Evolutionary conservation across 2,797 vertebrate species (phyloP), one percentile per base, ranked within the genome.

Genomic region (Brachyalestes nurse): DNA sequence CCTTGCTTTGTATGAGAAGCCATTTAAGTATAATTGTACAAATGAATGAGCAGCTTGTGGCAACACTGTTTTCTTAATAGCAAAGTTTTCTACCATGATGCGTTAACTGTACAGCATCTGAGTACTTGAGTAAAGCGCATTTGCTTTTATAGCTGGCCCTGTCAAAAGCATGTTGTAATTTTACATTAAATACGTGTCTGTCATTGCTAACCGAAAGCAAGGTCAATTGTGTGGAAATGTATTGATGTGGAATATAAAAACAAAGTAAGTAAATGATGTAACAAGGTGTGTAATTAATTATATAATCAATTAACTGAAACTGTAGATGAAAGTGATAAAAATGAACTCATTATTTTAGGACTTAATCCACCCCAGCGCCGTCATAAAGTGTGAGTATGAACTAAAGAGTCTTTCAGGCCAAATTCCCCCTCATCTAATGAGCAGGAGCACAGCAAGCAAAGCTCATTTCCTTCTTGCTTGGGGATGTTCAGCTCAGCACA

Each of bases 371-470:
- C 53, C 47, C 21, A 28, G 23, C 9, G 66, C 5, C 47, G 14
- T 66, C 34, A 65, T 4, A 73, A 70, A 78, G 19, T 77, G 72
- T 79, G 78, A 82, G 60, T 79, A 72, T 79, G 62, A 84, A 66
- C 4, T 60, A 55, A 75, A 75, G 64, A 62, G 61, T 67, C 64
- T 77, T 71, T 78, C 21, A 64, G 65, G 16, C 23, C 73, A 53
- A 84, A 79, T 21, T 65, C 45, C 38, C 69, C 72, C 71, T 83
- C 61, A 61, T 85, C 57, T 81, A 81, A 83, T 81, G 78, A 67
- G 69, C 67, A 25, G 55, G 51, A 81, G 82, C 69, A 2, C 75
- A 78, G 84, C 83, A 85, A 84, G 64, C 77, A 75, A 47, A 84
- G 81, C 76, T 77, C 69, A 51, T 75, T 79, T 79, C 53, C 55